A percentile compares a stretch with the other conserved stretches of the same genome.
Evolutionary conservation across 30 jellyfish, hydroid and myxozoan species (phyloP).

Genomic region (Chironex yamaguchii): DNA sequence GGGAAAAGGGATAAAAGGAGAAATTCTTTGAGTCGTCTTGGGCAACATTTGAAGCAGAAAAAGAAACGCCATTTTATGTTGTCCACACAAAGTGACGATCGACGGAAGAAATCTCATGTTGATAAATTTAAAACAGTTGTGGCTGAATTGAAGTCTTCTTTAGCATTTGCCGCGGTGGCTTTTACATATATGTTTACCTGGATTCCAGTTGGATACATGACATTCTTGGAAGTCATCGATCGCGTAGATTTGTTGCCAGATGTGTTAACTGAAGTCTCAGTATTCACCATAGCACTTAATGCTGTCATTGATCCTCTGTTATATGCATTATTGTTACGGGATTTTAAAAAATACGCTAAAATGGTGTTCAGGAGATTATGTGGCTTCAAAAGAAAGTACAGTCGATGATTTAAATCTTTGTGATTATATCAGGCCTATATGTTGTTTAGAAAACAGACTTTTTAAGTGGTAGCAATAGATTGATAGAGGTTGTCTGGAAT

Average conservation of each 20-base stretch:
- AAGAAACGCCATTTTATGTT: neutral
- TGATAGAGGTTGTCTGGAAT: no score
- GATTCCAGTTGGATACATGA: conserved; percentile 85
- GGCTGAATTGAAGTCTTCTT: conserved; percentile 72
- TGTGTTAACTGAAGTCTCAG: conserved; percentile 39
- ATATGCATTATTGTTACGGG: conserved; percentile 71
- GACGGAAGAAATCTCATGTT: conserved; percentile 22
- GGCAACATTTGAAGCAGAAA: neutral
- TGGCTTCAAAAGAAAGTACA: neutral
- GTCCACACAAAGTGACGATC: conserved; percentile 4
- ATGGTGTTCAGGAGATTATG: conserved; percentile 44
- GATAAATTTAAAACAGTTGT: conserved; percentile 34
- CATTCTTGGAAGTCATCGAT: conserved; percentile 74
- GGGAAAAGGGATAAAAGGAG: no score
- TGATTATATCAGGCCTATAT: no score
- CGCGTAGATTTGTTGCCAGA: conserved; percentile 46
- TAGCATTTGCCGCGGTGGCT: conserved; percentile 89
- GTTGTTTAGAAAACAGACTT: no score
- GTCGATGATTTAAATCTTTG: no score
- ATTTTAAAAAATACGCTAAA: conserved; percentile 71
- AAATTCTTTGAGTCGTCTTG: no score
- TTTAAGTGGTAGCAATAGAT: no score
- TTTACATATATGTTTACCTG: conserved; percentile 88
- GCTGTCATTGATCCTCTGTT: conserved; percentile 79
- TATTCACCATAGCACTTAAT: conserved; percentile 75